Conservation (phyloP, 35 echinoderm and acorn worm genomes). For the Apostichopus parvimensis region DNA sequence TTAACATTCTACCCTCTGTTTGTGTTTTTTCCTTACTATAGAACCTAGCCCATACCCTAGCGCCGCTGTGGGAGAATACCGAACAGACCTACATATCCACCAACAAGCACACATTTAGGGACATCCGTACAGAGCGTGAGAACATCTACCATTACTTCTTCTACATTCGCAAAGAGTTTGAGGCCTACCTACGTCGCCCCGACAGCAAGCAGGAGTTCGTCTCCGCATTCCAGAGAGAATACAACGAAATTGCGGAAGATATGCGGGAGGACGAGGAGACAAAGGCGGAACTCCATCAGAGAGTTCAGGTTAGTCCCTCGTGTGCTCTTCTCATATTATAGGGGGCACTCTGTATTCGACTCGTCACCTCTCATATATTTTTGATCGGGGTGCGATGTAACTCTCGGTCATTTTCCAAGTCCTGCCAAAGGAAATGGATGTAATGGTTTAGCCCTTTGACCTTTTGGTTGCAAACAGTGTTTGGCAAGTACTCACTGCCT, state of each 20-base stretch:
- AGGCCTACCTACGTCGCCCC: conserved; percentile 78
- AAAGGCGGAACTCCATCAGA: conserved; percentile 91
- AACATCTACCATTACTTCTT: conserved; percentile 97
- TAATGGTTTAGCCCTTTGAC: no score
- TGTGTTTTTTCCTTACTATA: neutral
- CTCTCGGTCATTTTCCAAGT: no score
- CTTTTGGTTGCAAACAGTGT: no score
- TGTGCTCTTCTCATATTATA: no score
- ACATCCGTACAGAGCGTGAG: conserved; percentile 83
- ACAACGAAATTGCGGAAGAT: conserved; percentile 95
- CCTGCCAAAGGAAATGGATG: no score
- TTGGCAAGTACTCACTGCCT: no score
- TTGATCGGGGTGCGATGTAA: no score
- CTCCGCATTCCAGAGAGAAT: conserved; percentile 82
- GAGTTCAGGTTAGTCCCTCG: conserved; percentile 70
- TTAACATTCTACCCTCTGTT: no score
- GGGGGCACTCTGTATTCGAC: no score
- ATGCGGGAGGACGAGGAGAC: conserved; percentile 98
- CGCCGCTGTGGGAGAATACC: conserved; percentile 88
- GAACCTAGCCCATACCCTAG: conserved; percentile 67
- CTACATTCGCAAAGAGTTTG: conserved; percentile 86
- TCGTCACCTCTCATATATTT: no score
- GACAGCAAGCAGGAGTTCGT: conserved; percentile 91
- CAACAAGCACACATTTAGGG: conserved; percentile 81
- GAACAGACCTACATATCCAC: conserved; percentile 85